Percentiles rank a stretch among this genome's conserved stretches.
These are phyloP conservation scores for Chelonus formosanus DNA, from an alignment of 2,888 invertebrate species.

Conservation along the genomic window DNA sequence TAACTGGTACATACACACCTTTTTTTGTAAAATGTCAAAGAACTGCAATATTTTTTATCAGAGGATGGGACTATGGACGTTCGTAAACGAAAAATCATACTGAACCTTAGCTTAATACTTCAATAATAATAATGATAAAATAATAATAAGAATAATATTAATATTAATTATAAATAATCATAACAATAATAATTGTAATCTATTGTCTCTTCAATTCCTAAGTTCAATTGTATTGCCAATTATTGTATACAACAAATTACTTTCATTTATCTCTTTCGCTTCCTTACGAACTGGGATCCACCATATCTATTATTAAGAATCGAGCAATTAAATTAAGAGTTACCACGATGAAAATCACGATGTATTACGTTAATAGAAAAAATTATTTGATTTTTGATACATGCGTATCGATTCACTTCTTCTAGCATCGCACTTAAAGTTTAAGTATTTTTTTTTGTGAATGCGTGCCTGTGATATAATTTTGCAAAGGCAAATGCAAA, in stretches of 20 bases:
- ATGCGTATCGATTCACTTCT: conserved; percentile 49
- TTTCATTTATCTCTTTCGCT: conserved; percentile 23
- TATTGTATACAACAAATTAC: conserved; percentile 25
- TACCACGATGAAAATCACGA: conserved; percentile 30
- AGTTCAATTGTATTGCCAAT: conserved; percentile 25
- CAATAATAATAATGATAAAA: conserved; percentile 24
- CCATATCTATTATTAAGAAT: conserved; percentile 32
- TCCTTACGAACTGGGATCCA: conserved; percentile 35
- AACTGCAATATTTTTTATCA: conserved; percentile 64
- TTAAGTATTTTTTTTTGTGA: conserved; percentile 7
- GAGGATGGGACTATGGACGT: conserved; percentile 61
- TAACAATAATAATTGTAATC: conserved; percentile 9
- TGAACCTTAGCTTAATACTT: conserved; percentile 47
- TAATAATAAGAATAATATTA: conserved; percentile 10
- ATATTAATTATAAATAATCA: conserved; percentile 3
- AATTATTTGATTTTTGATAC: conserved; percentile 25
- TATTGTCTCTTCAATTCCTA: neutral
- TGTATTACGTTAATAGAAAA: too few relatives aligned
- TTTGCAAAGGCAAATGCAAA: conserved; percentile 18
- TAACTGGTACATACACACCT: conserved; percentile 48
- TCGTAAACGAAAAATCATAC: conserved; percentile 49
- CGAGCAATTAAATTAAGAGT: conserved; percentile 33
- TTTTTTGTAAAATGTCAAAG: conserved; percentile 22
- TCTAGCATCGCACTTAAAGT: conserved; percentile 20
- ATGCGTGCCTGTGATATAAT: conserved; percentile 37